These are phyloP conservation scores for Takifugu ocellatus DNA, from an alignment of 2,797 vertebrate species.

Conservation along the genomic window DNA sequence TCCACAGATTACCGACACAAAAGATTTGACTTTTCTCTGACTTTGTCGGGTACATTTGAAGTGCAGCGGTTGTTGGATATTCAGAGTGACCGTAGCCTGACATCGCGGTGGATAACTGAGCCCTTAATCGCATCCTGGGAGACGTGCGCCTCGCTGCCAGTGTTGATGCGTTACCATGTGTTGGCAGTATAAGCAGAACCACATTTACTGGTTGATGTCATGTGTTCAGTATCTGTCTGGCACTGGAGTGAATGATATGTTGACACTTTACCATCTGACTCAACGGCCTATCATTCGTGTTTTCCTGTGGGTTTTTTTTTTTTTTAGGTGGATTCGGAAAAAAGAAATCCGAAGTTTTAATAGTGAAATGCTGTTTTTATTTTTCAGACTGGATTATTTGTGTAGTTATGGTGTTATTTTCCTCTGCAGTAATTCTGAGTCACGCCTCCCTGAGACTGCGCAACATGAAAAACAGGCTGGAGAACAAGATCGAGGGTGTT, in stretches of 20 bases:
- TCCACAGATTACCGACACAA: slow-evolving; percentile 13
- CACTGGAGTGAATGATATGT: slow-evolving; percentile 43
- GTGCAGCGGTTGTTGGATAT: too few species aligned
- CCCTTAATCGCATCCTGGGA: slow-evolving; percentile 38
- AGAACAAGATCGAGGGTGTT: slow-evolving; percentile 92
- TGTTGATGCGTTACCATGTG: slow-evolving; percentile 68
- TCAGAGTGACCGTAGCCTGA: too few species aligned
- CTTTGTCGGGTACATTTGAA: neutral
- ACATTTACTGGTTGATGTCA: slow-evolving; percentile 67
- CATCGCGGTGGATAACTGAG: neutral
- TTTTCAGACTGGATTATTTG: neutral
- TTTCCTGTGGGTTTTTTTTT: too few species aligned
- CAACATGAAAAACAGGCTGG: slow-evolving; percentile 94
- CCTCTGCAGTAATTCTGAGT: slow-evolving; percentile 85
- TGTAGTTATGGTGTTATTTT: neutral
- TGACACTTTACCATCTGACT: slow-evolving; percentile 1
- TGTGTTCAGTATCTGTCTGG: slow-evolving; percentile 46
- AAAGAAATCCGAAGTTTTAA: neutral
- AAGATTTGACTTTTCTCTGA: slow-evolving; percentile 4
- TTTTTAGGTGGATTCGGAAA: neutral
- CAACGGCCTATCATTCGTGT: too few species aligned
- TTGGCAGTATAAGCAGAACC: slow-evolving; percentile 53
- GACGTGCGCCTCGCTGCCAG: slow-evolving; percentile 32
- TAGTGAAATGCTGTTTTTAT: neutral
- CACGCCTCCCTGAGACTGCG: slow-evolving; percentile 93